Conservation (phyloP, 2,113 vertebrate genomes). For the Mesembrinibis cayennensis region DNA sequence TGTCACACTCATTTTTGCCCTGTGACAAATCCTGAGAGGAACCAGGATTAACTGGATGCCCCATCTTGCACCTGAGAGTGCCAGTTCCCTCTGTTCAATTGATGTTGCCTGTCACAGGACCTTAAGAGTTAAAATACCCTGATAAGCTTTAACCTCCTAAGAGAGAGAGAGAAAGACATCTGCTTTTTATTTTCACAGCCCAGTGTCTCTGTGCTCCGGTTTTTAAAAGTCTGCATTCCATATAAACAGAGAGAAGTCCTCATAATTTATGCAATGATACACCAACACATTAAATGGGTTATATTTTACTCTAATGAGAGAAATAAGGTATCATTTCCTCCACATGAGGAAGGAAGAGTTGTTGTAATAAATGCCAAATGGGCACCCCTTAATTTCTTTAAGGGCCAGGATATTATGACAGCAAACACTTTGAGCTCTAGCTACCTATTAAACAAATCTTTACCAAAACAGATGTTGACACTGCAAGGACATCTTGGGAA, state of each 20-base stretch:
- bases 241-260: conserved; percentile 73
- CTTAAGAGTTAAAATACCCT: conserved; percentile 59
- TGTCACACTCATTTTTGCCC: not conserved
- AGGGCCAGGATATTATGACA: conserved; percentile 42
- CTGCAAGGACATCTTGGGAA: not conserved
- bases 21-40: not conserved
- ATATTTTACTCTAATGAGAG: conserved; percentile 79
- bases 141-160: conserved; percentile 42
- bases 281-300: conserved; percentile 65
- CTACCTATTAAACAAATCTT: conserved; percentile 17
- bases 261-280: conserved; percentile 76
- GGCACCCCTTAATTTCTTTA: conserved; percentile 34
- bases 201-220: conserved; percentile 29
- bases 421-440: not conserved
- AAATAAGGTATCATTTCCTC: conserved; percentile 71
- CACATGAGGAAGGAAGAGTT: conserved; percentile 51
- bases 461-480: not conserved
- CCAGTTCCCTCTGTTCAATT: not conserved
- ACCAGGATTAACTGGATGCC: not conserved
- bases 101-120: not conserved
- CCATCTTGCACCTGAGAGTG: not conserved
- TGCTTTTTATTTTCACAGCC: conserved; percentile 80
- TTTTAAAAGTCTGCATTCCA: conserved; percentile 73
- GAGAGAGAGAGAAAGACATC: conserved; percentile 68
- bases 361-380: conserved; percentile 74